Evolutionary conservation across 2,797 vertebrate genomes (phyloP).

Genomic region (Sebastes trivittatus): DNA sequence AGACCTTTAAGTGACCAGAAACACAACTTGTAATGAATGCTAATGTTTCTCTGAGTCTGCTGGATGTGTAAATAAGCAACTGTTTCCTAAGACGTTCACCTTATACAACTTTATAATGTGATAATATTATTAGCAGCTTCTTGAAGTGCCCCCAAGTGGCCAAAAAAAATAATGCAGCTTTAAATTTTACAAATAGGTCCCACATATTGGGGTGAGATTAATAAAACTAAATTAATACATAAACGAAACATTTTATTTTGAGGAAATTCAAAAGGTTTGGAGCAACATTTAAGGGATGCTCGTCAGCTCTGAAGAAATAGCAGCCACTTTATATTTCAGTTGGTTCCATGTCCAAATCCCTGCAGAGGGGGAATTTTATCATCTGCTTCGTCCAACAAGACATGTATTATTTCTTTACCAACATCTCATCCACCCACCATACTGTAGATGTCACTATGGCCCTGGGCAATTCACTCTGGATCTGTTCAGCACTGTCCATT

Average conservation of each 20-base stretch:
- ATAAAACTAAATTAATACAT: not conserved
- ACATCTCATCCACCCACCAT: not conserved
- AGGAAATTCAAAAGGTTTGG: not conserved
- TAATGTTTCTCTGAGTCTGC: not conserved
- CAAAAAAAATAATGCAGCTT: not conserved
- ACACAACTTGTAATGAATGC: not conserved
- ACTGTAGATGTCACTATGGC: not conserved
- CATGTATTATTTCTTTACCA: not conserved
- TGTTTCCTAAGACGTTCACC: not conserved
- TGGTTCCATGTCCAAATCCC: not conserved
- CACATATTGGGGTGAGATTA: not conserved
- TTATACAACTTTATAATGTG: not conserved
- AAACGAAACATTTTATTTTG: not conserved
- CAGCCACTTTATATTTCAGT: not conserved
- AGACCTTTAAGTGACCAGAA: not conserved
- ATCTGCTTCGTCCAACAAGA: not conserved
- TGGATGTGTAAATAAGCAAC: not conserved
- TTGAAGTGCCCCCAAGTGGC: not conserved
- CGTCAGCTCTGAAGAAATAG: not conserved
- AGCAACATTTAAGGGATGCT: not conserved
- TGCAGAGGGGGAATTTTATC: not conserved
- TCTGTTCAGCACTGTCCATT: not conserved
- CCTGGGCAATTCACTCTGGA: not conserved
- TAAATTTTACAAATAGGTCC: not conserved
- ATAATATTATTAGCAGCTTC: not conserved